phyloP scores from a whole-genome alignment of 2,113 vertebrate genomes.

The pig (Sus scrofa) region T2T-Sscrofa CM000820.6:115873001-115873500 shows the following conservation, averaged over 20 bases:
- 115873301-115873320: not conserved
- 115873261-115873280: not conserved
- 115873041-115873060: not conserved
- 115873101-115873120: not conserved
- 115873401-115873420: not conserved
- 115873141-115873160: not conserved
- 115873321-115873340: not conserved
- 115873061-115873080: not conserved
- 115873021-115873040: not conserved
- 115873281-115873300: not conserved
- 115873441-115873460: not conserved
- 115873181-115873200: not conserved
- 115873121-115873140: not conserved
- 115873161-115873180: not conserved
- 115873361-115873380: not conserved
- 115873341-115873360: not conserved
- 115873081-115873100: rapidly evolving
- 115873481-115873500: not conserved
- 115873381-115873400: not conserved
- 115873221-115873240: not conserved
- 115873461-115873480: not conserved
- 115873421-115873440: not conserved
- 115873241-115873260: not conserved
- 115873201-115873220: not conserved
- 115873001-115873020: not conserved